These are phyloP conservation scores for Hyla sarda DNA, from an alignment of 2,113 vertebrate species.

Conservation along the genomic window DNA sequence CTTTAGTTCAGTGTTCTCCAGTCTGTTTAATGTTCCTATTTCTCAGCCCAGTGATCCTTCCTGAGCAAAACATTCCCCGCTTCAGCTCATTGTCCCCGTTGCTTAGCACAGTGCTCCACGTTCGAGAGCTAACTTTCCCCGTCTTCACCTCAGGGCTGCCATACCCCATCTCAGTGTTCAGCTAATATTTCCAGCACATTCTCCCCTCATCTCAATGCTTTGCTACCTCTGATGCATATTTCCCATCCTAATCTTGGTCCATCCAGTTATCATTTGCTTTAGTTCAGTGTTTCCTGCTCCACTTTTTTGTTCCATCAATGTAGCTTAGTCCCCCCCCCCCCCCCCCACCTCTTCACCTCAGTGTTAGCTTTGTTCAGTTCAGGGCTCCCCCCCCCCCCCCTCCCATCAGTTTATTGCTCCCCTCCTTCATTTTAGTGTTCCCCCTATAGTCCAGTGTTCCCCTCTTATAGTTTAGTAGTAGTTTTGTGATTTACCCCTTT, in stretches of 20 bases:
- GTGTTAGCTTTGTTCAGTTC: neutral
- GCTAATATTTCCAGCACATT: no score
- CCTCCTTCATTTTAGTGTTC: no score
- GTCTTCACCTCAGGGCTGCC: neutral
- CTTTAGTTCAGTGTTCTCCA: neutral
- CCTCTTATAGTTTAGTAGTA: no score
- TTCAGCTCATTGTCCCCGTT: neutral
- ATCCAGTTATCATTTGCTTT: neutral
- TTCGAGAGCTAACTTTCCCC: neutral
- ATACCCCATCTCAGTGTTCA: no score
- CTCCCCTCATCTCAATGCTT: no score
- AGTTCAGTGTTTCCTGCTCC: neutral
- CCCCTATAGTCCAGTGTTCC: no score
- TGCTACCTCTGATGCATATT: neutral
- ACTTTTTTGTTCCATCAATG: neutral
- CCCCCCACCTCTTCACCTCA: neutral
- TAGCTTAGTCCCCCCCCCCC: neutral
- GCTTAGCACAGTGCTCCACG: neutral
- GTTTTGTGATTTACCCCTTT: no score
- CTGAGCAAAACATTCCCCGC: no score
- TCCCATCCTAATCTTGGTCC: neutral
- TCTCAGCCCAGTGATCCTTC: neutral
- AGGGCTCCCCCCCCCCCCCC: neutral
- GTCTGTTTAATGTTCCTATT: neutral
- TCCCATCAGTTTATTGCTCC: neutral